Evolutionary conservation across 2,888 invertebrate species (phyloP).

Genomic region (Campoletis raptor): DNA sequence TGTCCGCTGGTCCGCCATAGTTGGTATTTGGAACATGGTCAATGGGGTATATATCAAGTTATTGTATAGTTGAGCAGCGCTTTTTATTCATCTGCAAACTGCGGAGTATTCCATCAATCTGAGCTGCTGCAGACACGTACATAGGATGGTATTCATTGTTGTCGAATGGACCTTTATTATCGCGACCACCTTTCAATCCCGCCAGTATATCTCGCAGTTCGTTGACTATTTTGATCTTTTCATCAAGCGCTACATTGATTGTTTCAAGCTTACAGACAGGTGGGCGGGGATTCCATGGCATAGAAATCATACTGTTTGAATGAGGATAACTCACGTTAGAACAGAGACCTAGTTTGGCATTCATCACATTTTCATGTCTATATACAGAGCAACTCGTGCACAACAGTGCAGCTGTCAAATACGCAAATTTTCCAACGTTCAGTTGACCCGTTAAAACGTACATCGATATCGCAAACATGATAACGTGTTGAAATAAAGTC

Average conservation of each 20-base stretch:
- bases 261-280: not conserved
- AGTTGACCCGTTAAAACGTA: not conserved
- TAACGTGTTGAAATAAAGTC: not conserved
- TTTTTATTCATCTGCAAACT: not conserved
- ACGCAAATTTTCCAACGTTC: not conserved
- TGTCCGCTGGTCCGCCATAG: not conserved
- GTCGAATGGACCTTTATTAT: not conserved
- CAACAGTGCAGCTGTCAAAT: not conserved
- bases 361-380: not conserved
- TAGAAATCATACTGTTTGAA: not conserved
- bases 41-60: not conserved
- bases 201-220: not conserved
- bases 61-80: not conserved
- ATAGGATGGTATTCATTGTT: not conserved
- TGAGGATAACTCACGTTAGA: not conserved
- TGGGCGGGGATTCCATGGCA: not conserved
- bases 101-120: not conserved
- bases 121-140: not conserved
- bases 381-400: not conserved
- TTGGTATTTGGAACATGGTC: not conserved
- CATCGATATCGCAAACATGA: not conserved
- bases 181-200: not conserved
- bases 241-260: not conserved
- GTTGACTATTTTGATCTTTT: not conserved
- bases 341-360: not conserved